A percentile compares a stretch with the other conserved stretches of the same genome.
These are phyloP conservation scores for Phainopepla nitens DNA, from an alignment of 2,113 vertebrate species.

Conservation along the genomic window DNA sequence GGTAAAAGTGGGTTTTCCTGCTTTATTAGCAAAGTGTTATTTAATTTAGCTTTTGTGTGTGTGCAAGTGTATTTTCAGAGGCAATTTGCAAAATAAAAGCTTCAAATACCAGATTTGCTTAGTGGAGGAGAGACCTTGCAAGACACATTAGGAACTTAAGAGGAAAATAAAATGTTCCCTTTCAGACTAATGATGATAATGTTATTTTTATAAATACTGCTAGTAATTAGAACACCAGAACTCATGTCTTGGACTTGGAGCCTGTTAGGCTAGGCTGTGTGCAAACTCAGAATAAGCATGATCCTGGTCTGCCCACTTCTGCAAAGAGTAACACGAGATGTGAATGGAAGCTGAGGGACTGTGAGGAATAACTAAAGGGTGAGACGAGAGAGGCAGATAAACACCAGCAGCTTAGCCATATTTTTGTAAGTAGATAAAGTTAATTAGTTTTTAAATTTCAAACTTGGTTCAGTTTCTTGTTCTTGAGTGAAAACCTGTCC, in stretches of 20 bases:
- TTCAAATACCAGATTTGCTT: background rate
- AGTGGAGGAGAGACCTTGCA: background rate
- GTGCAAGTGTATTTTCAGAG: background rate
- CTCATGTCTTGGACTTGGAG: background rate
- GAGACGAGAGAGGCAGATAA: background rate
- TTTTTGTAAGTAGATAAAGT: background rate
- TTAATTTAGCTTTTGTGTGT: background rate
- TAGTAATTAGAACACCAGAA: background rate
- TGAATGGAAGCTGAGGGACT: background rate
- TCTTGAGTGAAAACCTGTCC: background rate
- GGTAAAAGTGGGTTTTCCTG: background rate
- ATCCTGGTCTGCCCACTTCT: background rate
- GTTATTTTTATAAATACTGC: background rate
- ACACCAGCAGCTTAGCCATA: background rate
- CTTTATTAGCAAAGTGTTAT: background rate
- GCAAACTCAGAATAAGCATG: background rate
- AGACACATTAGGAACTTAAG: background rate
- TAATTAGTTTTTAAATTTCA: background rate
- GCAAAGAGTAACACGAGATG: background rate
- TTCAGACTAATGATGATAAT: background rate
- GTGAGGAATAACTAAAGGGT: background rate
- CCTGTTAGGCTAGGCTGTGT: background rate
- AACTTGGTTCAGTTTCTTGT: background rate
- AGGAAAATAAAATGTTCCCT: background rate
- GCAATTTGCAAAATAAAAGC: background rate